These are phyloP conservation scores for Colletes latitarsis DNA, from an alignment of 1,140 invertebrate species.

Conservation along the genomic window DNA sequence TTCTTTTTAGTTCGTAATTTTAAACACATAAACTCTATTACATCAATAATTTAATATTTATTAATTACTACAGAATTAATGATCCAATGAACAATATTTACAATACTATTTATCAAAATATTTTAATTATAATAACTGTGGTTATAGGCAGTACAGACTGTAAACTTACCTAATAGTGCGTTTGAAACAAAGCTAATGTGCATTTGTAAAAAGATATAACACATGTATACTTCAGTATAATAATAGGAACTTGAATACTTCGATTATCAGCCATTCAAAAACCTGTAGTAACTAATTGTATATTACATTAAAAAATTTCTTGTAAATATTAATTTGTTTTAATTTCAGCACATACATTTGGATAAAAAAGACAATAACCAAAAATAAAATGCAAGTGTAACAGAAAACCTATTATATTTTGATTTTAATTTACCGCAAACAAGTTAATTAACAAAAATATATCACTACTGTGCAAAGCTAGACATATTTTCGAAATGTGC, in stretches of 20 bases:
- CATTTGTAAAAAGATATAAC: background rate
- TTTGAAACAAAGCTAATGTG: slow-evolving; percentile 1
- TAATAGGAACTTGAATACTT: background rate
- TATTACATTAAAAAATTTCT: background rate
- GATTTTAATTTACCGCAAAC: background rate
- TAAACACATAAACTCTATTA: background rate
- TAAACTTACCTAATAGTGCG: slow-evolving; percentile 8
- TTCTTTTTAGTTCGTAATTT: background rate
- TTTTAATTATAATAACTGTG: background rate
- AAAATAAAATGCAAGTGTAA: background rate
- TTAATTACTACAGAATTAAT: background rate
- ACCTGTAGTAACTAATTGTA: background rate
- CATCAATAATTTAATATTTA: background rate
- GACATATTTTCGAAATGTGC: background rate
- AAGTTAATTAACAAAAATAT: background rate
- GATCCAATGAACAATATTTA: background rate
- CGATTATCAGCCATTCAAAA: background rate
- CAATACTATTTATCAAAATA: background rate
- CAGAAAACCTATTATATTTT: background rate
- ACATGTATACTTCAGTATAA: background rate
- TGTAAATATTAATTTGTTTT: background rate
- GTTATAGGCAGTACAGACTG: background rate
- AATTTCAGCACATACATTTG: background rate
- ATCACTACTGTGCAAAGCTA: background rate
- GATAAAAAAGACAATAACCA: background rate